Base-by-base conservation (phyloP, 2,113 vertebrate genomes). In the Macrotis lagotis region DNA sequence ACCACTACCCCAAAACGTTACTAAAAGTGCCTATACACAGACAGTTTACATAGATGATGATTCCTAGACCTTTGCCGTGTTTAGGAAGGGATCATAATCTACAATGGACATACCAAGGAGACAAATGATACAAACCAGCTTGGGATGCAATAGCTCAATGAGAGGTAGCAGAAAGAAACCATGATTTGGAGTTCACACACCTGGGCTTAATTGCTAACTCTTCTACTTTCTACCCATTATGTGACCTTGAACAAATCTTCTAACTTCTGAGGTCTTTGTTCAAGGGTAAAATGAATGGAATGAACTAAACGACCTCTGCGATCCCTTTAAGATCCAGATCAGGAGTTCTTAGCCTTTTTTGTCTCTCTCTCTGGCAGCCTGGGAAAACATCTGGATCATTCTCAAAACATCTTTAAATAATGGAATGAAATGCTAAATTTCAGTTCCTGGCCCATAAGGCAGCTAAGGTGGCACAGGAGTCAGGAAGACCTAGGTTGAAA, bases 71-170 rank as follows among this genome's bases (percentile, higher is more conserved):
- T 11, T 94, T 74, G 95, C 24, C 3, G 47, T 94, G 93, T 94
- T 94, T n/a, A 74, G 66, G 4, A 47, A 4, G 19, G 93, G 14
- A 66, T 94, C 50, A 94, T 74, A 52, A 28, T 90, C 90, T 91
- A 90, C 95, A 97, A 92, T 90, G 93, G 51, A 96, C 48, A 92
- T 90, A 2, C 94, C 14, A 97, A 59, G 9, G 96, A 95, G 51
- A 92, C 44, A 92, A 95, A 94, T 89, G 48, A 25, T 94, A 97
- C 90, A 49, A 25, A n/a, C 37, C 66, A n/a, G 66, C 66, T 74
- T 74, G 37, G 37, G n/a, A 19, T n/a, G 7, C 3, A 66, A 66
- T 66, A 66, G 59, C 12, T 37, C 16, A 74, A n/a, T 19, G 37
- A 74, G 37, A 74, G 5, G 16, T 19, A 74, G 66, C 7, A 11